A percentile compares a stretch with the other conserved stretches of the same genome.
Evolutionary conservation across 2,113 vertebrate genomes (phyloP).

Genomic region (Pithys albifrons): DNA sequence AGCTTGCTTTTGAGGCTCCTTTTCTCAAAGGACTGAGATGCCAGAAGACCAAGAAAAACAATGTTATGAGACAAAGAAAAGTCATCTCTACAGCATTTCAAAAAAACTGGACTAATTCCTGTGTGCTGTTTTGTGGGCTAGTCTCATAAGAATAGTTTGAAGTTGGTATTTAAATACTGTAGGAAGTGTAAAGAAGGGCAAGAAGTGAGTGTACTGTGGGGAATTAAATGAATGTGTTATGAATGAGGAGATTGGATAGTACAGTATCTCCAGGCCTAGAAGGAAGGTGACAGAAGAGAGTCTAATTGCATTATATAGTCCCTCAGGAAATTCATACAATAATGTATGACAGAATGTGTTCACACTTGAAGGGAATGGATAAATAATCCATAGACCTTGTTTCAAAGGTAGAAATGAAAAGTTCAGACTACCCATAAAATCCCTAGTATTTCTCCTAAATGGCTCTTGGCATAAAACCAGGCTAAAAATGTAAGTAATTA

Average conservation of each 20-base stretch:
- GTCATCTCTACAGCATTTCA: background rate
- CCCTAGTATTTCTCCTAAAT: background rate
- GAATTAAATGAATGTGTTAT: background rate
- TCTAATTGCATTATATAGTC: background rate
- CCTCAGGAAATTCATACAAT: background rate
- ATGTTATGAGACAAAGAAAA: background rate
- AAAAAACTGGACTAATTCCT: background rate
- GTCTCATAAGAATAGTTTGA: background rate
- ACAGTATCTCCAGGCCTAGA: background rate
- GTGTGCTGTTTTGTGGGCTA: background rate
- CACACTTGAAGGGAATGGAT: background rate
- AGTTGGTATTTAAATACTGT: background rate
- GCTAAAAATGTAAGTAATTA: background rate
- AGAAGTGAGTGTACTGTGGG: background rate
- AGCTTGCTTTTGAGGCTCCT: background rate
- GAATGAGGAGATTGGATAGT: background rate
- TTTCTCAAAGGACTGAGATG: background rate
- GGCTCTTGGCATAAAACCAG: background rate
- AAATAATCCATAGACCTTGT: conserved; percentile 25
- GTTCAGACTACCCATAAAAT: background rate
- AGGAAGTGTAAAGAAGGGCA: background rate
- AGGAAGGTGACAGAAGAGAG: background rate
- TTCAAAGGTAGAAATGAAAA: background rate
- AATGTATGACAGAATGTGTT: background rate
- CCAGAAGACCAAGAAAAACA: background rate